These are phyloP conservation scores for Heliconius himera DNA, from an alignment of 1,140 invertebrate species.

Conservation along the genomic window DNA sequence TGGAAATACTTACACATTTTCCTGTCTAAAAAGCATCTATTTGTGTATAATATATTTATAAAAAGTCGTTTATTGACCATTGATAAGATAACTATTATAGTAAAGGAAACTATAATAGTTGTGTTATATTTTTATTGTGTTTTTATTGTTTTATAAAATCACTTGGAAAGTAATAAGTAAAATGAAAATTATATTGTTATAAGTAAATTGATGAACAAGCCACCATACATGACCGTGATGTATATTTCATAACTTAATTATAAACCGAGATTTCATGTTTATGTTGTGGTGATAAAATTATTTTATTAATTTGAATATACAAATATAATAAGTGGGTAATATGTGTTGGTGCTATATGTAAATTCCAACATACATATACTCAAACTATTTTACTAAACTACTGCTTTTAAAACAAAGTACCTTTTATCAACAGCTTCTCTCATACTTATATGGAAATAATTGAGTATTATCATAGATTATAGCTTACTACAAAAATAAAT, in stretches of 20 bases:
- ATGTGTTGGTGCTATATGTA: no score
- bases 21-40: neutral
- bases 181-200: neutral
- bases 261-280: neutral
- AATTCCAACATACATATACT: neutral
- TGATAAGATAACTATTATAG: neutral
- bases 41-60: neutral
- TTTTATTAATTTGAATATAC: no score
- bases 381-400: no score
- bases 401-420: no score
- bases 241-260: neutral
- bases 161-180: neutral
- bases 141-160: neutral
- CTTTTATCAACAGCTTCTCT: no score
- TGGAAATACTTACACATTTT: neutral
- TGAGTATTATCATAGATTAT: no score
- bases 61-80: neutral
- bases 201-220: neutral
- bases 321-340: no score
- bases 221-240: neutral
- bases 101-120: no score
- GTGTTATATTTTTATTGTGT: no score
- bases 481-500: no score
- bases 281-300: neutral
- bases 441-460: no score